Percentiles rank a stretch among this genome's conserved stretches.
phyloP scores from a whole-genome alignment of 1,140 invertebrate genomes.

The Euwallacea similis region DNA sequence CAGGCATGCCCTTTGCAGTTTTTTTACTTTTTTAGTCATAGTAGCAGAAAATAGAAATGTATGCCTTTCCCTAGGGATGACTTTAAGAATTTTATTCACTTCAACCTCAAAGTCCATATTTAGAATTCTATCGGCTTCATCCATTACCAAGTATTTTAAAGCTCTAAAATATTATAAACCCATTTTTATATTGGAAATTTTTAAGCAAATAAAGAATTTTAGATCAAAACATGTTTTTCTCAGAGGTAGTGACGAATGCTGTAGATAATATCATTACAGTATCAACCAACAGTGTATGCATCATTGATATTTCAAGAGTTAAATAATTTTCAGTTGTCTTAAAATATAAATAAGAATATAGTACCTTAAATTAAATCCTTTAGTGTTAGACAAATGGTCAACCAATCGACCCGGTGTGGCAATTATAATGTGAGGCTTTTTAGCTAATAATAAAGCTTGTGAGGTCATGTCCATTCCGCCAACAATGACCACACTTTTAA shows the following conservation, averaged over 20 bases:
- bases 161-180: slow-evolving; percentile 49
- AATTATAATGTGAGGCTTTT: slow-evolving; percentile 95
- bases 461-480: slow-evolving; percentile 98
- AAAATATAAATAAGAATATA: background rate
- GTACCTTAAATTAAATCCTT: slow-evolving; percentile 85
- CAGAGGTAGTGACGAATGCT: slow-evolving; percentile 32
- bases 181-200: background rate
- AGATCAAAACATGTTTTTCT: background rate
- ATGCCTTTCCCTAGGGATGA: slow-evolving; percentile 83
- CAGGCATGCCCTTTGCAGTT: slow-evolving; percentile 92
- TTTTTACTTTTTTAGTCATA: slow-evolving; percentile 98
- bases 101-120: slow-evolving; percentile 97
- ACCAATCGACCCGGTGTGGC: slow-evolving; percentile 88
- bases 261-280: slow-evolving; percentile 13
- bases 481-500: slow-evolving; percentile 94
- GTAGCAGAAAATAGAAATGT: slow-evolving; percentile 96
- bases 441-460: slow-evolving; percentile 86
- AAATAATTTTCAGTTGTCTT: background rate
- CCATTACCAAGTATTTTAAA: slow-evolving; percentile 92
- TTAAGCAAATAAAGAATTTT: background rate
- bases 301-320: slow-evolving; percentile 12
- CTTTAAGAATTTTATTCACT: slow-evolving; percentile 93
- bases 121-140: slow-evolving; percentile 93
- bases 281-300: slow-evolving; percentile 11
- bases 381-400: slow-evolving; percentile 92